These are phyloP conservation scores for Rousettus madagascariensis DNA, from an alignment of 2,797 vertebrate genomes.

Conservation along the genomic window DNA sequence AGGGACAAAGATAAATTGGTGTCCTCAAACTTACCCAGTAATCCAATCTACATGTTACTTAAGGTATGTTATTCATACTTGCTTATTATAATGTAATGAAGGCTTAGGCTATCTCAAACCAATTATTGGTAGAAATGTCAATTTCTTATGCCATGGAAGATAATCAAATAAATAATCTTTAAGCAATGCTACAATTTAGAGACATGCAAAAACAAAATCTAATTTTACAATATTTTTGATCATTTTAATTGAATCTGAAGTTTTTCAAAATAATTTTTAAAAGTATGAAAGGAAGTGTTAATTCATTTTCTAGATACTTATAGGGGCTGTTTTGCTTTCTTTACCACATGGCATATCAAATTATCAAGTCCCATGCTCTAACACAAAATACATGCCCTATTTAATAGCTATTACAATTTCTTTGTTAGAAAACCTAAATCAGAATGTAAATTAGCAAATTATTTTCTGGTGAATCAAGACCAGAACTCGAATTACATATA, in stretches of 20 bases:
- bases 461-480: constrained; percentile 19
- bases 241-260: constrained; percentile 34
- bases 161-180: not conserved
- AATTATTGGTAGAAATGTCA: not conserved
- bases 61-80: constrained; percentile 65
- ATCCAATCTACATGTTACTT: constrained; percentile 64
- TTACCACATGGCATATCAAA: not conserved
- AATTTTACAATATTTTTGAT: not conserved
- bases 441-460: not conserved
- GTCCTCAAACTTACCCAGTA: constrained; percentile 39
- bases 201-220: constrained; percentile 42
- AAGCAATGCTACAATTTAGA: constrained; percentile 42
- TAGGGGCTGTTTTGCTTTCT: constrained; percentile 19
- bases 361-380: not conserved
- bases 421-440: constrained; percentile 41
- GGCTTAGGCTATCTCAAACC: not conserved
- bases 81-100: not conserved
- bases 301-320: not conserved
- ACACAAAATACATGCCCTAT: constrained; percentile 28
- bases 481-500: not conserved
- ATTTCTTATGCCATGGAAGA: constrained; percentile 29
- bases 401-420: constrained; percentile 3
- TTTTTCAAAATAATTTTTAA: constrained; percentile 24
- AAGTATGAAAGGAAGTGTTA: not conserved
- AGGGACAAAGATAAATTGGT: constrained; percentile 31